Percentiles rank a stretch among this genome's conserved stretches.
Evolutionary conservation across 2,113 vertebrate species (phyloP).

Genomic region (Thymallus thymallus): DNA sequence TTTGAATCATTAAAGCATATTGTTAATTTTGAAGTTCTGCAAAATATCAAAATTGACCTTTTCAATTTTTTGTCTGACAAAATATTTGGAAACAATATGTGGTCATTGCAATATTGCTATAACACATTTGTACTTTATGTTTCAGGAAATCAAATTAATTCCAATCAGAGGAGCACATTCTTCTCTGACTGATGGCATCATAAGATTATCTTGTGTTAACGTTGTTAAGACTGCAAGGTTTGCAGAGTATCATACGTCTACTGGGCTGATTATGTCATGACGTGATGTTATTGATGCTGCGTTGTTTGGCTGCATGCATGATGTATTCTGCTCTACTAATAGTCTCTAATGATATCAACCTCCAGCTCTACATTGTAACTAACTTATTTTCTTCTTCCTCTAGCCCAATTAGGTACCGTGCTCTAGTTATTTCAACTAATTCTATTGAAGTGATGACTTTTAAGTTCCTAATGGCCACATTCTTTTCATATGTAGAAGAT

Average conservation of each 20-base stretch:
- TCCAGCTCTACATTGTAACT: neutral
- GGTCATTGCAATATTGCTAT: neutral
- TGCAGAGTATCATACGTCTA: neutral
- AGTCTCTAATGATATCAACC: neutral
- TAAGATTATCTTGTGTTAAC: neutral
- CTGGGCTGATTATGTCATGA: neutral
- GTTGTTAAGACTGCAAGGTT: neutral
- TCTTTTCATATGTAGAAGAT: no score
- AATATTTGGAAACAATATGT: neutral
- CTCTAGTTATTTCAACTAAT: no score
- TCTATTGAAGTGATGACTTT: no score
- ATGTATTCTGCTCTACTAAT: neutral
- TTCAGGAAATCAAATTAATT: neutral
- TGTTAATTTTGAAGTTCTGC: no score
- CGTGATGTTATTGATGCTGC: neutral
- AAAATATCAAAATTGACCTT: no score
- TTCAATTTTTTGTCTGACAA: no score
- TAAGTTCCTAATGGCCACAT: no score
- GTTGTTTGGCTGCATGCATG: neutral
- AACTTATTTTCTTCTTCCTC: neutral
- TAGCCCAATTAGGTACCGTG: neutral
- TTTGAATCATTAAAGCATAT: neutral
- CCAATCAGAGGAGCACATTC: neutral
- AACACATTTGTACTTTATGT: neutral
- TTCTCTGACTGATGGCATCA: neutral